Evolutionary conservation across 2,888 invertebrate species (phyloP).

Genomic region (Plagodis dolabraria): DNA sequence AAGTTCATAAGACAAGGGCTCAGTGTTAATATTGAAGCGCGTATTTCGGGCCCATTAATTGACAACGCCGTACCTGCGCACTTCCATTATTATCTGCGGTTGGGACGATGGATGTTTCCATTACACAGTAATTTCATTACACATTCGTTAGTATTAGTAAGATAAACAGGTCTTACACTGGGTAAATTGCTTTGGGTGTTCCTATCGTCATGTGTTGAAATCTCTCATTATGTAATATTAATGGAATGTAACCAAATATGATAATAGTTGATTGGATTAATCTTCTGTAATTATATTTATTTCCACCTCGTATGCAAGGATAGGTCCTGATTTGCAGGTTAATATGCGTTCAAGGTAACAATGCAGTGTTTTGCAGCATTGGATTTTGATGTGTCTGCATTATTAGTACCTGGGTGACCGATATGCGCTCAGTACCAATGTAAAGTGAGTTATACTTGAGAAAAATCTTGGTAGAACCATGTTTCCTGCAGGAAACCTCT

Average conservation of each 20-base stretch:
- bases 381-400: no score
- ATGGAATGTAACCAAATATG: conserved; percentile 8
- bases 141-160: conserved; percentile 31
- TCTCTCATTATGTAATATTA: conserved; percentile 14
- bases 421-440: no score
- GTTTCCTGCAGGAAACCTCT: no score
- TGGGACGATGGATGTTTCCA: conserved; percentile 30
- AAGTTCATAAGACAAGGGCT: conserved; percentile 16
- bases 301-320: no score
- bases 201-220: conserved; percentile 10
- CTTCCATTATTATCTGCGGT: conserved; percentile 34
- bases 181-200: conserved; percentile 25
- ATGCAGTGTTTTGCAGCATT: no score
- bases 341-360: no score
- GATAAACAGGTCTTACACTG: conserved; percentile 27
- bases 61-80: conserved; percentile 33
- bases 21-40: conserved; percentile 32
- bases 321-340: no score
- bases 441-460: no score
- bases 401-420: no score
- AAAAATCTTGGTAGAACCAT: no score
- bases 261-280: neutral
- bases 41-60: conserved; percentile 33
- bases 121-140: conserved; percentile 31
- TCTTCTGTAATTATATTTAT: no score